Conservation (phyloP, 2,888 invertebrate genomes). For the Drosophila falleni region DNA sequence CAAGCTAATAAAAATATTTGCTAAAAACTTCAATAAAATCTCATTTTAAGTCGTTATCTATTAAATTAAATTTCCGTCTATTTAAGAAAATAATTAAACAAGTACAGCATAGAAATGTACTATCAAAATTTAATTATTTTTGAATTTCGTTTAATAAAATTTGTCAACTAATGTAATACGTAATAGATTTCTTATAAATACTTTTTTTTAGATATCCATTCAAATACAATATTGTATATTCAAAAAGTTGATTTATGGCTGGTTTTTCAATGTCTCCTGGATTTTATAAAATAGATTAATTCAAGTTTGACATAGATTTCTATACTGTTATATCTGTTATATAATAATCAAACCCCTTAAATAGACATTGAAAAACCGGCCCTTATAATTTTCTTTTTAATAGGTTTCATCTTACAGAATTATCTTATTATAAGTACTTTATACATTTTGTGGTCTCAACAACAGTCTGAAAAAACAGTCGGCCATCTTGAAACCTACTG, state of each 20-base stretch:
- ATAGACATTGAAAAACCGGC: too few relatives aligned
- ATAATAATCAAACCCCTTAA: too few relatives aligned
- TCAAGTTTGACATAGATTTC: too few relatives aligned
- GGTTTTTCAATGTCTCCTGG: too few relatives aligned
- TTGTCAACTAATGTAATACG: neutral
- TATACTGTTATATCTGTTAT: too few relatives aligned
- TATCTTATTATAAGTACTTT: neutral
- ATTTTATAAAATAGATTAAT: too few relatives aligned
- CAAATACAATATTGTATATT: neutral
- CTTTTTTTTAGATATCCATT: neutral
- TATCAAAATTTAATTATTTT: neutral
- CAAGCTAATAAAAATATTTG: neutral
- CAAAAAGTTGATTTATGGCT: too few relatives aligned
- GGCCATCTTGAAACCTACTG: conserved; percentile 17
- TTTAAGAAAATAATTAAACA: too few relatives aligned
- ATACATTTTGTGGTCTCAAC: neutral
- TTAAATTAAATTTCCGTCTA: too few relatives aligned
- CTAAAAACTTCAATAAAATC: neutral
- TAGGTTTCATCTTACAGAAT: too few relatives aligned
- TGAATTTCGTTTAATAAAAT: neutral
- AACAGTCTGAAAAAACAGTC: conserved; percentile 12
- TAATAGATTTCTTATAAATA: neutral
- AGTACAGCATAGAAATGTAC: too few relatives aligned
- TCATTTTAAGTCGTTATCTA: neutral
- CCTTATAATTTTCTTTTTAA: too few relatives aligned